Percentiles rank a stretch among this genome's conserved stretches.
These are phyloP conservation scores for Caenorhabditis remanei DNA, from an alignment of 1,140 invertebrate genomes.

Conservation along the genomic window DNA sequence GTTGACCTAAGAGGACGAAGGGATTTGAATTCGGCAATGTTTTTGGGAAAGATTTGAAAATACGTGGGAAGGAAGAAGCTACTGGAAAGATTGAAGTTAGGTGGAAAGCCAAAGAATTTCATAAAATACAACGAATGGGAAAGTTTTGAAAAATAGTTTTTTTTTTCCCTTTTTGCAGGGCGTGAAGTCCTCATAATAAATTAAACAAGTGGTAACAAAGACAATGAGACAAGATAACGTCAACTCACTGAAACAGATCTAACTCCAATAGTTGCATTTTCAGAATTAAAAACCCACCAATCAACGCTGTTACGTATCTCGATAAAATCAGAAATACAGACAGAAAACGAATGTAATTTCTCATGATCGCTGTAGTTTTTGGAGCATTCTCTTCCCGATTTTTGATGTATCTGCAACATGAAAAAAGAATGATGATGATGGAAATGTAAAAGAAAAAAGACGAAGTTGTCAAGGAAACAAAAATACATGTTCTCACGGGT, in stretches of 20 bases:
- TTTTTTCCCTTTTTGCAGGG: no score
- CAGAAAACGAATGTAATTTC: not conserved
- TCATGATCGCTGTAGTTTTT: slow-evolving; percentile 23
- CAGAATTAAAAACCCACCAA: slow-evolving; percentile 26
- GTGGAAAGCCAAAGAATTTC: not conserved
- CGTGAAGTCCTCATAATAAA: no score
- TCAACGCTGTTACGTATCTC: not conserved
- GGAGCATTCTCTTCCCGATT: slow-evolving; percentile 32
- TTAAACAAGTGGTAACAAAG: no score
- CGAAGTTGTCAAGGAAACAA: slow-evolving; percentile 45
- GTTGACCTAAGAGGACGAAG: slow-evolving; percentile 28
- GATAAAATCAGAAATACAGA: not conserved
- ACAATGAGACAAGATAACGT: no score
- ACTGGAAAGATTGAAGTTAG: not conserved
- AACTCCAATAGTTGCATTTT: not conserved
- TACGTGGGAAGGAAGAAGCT: not conserved
- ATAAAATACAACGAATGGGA: not conserved
- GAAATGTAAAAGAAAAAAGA: not conserved
- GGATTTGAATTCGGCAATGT: not conserved
- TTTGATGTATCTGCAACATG: slow-evolving; percentile 16
- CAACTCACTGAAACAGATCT: no score
- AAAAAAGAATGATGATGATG: slow-evolving; percentile 4
- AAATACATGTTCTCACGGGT: not conserved
- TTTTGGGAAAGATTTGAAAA: not conserved
- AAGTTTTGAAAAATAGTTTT: no score